These are phyloP conservation scores for Temnothorax unifasciatus DNA, from an alignment of 2,888 invertebrate species.

Conservation along the genomic window DNA sequence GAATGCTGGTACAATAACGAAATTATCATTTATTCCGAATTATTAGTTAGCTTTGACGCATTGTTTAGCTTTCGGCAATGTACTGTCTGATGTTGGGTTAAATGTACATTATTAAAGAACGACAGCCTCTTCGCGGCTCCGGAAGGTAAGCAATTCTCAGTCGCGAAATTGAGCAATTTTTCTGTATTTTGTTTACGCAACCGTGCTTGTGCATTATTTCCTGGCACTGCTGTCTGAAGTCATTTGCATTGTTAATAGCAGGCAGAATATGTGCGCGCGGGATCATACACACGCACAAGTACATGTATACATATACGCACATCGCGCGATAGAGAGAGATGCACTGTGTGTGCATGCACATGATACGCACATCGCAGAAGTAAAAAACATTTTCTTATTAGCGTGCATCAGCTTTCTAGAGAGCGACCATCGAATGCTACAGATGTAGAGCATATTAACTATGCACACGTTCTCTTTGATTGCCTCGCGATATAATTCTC, in stretches of 20 bases:
- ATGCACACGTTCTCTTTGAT: slow-evolving; percentile 21
- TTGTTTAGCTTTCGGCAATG: slow-evolving; percentile 29
- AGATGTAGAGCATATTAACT: slow-evolving; percentile 5
- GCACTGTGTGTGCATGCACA: background rate
- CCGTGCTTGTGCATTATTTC: slow-evolving; percentile 55
- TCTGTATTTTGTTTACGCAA: slow-evolving; percentile 75
- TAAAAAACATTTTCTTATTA: slow-evolving; percentile 35
- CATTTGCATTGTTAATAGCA: slow-evolving; percentile 74
- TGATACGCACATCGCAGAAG: background rate
- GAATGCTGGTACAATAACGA: background rate
- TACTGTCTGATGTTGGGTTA: slow-evolving; percentile 49
- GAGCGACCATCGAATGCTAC: background rate
- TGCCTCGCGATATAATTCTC: background rate
- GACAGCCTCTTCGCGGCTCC: slow-evolving; percentile 9
- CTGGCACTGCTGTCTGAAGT: slow-evolving; percentile 24
- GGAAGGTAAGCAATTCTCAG: slow-evolving; percentile 64
- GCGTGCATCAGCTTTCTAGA: background rate
- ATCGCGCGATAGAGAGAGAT: background rate
- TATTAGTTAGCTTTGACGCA: slow-evolving; percentile 8
- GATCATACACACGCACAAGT: background rate
- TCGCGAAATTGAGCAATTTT: slow-evolving; percentile 76
- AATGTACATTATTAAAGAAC: slow-evolving; percentile 72
- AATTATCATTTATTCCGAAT: slow-evolving; percentile 32
- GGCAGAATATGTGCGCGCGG: background rate
- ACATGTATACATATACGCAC: background rate